Evolutionary conservation across 2,888 invertebrate genomes (phyloP).

Genomic region (Hypolimnas misippus): DNA sequence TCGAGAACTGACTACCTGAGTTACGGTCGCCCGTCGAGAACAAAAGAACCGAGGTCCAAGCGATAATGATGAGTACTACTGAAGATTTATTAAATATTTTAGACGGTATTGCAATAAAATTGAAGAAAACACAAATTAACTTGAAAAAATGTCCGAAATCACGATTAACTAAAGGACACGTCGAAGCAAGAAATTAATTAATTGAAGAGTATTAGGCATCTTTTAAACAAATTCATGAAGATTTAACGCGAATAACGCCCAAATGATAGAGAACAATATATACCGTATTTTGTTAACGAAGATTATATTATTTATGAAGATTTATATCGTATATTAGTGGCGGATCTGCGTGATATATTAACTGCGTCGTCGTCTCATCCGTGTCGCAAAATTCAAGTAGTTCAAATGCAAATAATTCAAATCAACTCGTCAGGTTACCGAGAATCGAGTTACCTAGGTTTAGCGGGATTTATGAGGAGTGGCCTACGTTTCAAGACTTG

Average conservation of each 20-base stretch:
- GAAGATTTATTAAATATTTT: not conserved
- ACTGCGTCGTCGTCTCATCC: slow-evolving; percentile 7
- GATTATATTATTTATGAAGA: slow-evolving; percentile 10
- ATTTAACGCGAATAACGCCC: no score
- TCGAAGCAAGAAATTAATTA: no score
- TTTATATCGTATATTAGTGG: slow-evolving; percentile 9
- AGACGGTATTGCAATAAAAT: not conserved
- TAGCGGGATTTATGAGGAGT: slow-evolving; percentile 6
- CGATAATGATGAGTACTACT: not conserved
- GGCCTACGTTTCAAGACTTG: not conserved
- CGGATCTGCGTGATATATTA: slow-evolving; percentile 11
- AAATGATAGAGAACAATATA: no score
- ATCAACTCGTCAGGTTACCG: slow-evolving; percentile 5
- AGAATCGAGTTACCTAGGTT: slow-evolving; percentile 10
- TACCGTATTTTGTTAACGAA: no score
- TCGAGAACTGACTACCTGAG: not conserved
- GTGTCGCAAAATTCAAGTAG: slow-evolving; percentile 13
- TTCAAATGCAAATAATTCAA: slow-evolving; percentile 10
- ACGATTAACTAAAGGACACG: not conserved
- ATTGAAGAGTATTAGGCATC: no score
- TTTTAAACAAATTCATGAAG: no score
- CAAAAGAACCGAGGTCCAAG: not conserved
- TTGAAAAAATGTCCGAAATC: slow-evolving; percentile 15
- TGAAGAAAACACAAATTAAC: slow-evolving; percentile 1
- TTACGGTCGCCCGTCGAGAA: slow-evolving; percentile 1